Conservation (phyloP, 2,113 vertebrate genomes). For the Potamarius usumacintae region DNA sequence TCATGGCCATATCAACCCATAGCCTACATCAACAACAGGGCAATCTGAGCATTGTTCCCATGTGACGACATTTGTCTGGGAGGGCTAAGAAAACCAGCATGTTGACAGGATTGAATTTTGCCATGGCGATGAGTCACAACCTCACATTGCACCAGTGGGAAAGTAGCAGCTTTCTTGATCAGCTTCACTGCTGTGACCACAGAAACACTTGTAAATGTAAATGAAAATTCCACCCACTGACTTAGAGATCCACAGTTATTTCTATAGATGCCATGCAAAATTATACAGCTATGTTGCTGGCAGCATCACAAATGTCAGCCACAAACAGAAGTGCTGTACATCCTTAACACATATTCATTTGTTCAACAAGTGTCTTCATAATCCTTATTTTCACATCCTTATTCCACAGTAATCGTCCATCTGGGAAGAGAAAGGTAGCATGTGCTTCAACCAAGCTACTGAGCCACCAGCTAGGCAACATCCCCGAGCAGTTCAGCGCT, state of each 20-base stretch:
- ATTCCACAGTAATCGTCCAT: background rate
- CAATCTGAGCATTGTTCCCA: slow-evolving; percentile 19
- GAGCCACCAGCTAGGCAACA: background rate
- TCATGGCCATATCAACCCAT: slow-evolving; percentile 57
- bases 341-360: too few relatives aligned
- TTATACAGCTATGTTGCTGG: slow-evolving; percentile 4
- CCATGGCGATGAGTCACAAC: slow-evolving; percentile 40
- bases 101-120: slow-evolving; percentile 35
- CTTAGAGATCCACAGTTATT: slow-evolving; percentile 42
- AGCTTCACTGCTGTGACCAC: slow-evolving; percentile 41
- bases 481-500: background rate
- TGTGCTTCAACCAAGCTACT: background rate
- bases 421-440: background rate
- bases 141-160: slow-evolving; percentile 31
- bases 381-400: background rate
- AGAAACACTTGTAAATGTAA: slow-evolving; percentile 11
- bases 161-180: slow-evolving; percentile 36
- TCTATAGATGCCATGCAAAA: slow-evolving; percentile 26
- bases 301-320: background rate
- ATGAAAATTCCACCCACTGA: slow-evolving; percentile 27
- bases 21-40: slow-evolving; percentile 54
- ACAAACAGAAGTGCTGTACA: too few relatives aligned
- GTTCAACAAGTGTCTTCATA: background rate
- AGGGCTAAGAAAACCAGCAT: slow-evolving; percentile 16
- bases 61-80: slow-evolving; percentile 29